Conservation (phyloP, 2,888 invertebrate species). For the Epiperipatus broadwayi region DNA sequence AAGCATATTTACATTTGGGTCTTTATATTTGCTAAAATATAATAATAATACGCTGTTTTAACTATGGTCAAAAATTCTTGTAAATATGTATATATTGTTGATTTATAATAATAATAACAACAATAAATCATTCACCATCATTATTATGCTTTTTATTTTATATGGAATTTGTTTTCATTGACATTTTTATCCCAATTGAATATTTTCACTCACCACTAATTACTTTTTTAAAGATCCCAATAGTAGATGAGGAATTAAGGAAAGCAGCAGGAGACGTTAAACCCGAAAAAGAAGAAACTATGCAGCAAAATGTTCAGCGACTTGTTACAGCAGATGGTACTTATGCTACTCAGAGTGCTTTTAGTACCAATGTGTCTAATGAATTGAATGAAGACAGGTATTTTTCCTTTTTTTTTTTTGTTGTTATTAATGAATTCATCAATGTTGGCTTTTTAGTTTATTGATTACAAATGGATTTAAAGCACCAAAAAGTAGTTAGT, state of each 20-base stretch:
- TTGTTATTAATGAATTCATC: not conserved
- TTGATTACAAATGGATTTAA: no score
- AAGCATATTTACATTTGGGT: no score
- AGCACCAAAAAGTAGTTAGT: no score
- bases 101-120: no score
- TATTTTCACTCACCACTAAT: not conserved
- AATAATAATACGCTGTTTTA: no score
- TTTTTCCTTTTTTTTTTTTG: slow-evolving; percentile 7
- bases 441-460: not conserved
- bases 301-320: slow-evolving; percentile 35
- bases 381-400: slow-evolving; percentile 24
- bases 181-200: not conserved
- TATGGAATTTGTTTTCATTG: slow-evolving; percentile 1
- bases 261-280: slow-evolving; percentile 50
- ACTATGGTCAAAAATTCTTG: no score
- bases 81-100: no score
- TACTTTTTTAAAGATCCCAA: slow-evolving; percentile 32
- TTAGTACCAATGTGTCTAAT: slow-evolving; percentile 41
- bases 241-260: slow-evolving; percentile 41
- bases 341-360: slow-evolving; percentile 93
- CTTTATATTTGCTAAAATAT: no score
- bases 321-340: slow-evolving; percentile 96
- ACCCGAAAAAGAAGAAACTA: slow-evolving; percentile 33
- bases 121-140: no score
- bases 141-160: no score